Base-by-base conservation (phyloP, 2,888 invertebrate species). In the Archips xylosteana region DNA sequence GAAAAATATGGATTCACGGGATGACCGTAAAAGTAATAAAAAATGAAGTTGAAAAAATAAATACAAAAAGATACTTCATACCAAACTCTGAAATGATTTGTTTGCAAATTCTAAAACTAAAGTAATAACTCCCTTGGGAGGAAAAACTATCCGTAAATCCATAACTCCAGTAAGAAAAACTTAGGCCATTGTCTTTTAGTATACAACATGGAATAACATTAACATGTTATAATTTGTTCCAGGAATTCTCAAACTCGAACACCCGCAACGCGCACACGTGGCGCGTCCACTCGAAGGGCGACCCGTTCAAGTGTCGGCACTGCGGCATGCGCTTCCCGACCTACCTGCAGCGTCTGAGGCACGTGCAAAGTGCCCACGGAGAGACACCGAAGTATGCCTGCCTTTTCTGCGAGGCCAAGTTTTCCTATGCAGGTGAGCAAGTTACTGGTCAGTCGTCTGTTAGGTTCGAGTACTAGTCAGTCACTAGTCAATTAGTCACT, bases 261-360 rank as follows among this genome's bases (percentile, higher is more conserved):
- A 73, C 73, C 0, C 73, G 73, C 15, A 73, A 73, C 64, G 59
- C 73, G 3, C 73, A 73, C 68, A 49, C 57, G 59, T 73, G 73
- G 73, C 68, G 73, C 0, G 59, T 69, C 2, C 73, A 73, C 42
- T 63, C 73, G 12, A 69, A 57, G 10, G 10, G 57, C 9, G 63
- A 68, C 15, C 68, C 73, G 32, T 73, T 49, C 63, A 73, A 73
- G 39, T 73, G 73, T 13, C 12, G 49, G 8, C 68, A 51, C 39
- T 73, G 73, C 59, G 63, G 39, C 0, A 32, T n/a, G 49, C 63
- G 68, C 3, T 73, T 69, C 68, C 63, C 68, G 13, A 73, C 73
- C 3, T 73, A 57, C 39, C 68, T 73, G 49, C 68, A 73, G 12
- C 23, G 73, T 8, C 68, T 73, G n/a, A 39, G 73, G 4, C 73